Conservation (phyloP, 2,888 invertebrate species). For the Limenitis arthemis region DNA sequence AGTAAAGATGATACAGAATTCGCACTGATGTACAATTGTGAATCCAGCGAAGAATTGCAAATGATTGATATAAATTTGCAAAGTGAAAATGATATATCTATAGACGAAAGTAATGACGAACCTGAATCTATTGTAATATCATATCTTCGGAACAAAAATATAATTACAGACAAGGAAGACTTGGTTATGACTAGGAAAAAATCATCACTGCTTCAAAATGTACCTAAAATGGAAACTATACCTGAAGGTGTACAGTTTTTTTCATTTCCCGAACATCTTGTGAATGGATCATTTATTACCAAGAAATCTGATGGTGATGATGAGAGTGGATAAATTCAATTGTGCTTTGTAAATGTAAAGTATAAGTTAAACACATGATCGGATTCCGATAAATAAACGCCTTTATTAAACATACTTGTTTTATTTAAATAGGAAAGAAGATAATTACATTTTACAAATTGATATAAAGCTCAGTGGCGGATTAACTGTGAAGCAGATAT, state of each 20-base stretch:
- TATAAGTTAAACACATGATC: no score
- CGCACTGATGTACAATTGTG: slow-evolving; percentile 26
- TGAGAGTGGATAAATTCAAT: neutral
- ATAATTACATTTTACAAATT: no score
- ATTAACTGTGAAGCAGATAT: no score
- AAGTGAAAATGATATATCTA: slow-evolving; percentile 38
- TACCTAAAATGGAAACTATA: slow-evolving; percentile 51
- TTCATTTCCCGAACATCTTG: slow-evolving; percentile 16
- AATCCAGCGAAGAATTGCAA: slow-evolving; percentile 38
- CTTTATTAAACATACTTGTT: no score
- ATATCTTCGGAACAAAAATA: slow-evolving; percentile 40
- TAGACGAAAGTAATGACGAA: slow-evolving; percentile 30
- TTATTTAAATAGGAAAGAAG: no score
- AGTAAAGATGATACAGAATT: slow-evolving; percentile 33
- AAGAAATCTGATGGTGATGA: neutral
- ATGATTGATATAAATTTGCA: slow-evolving; percentile 43
- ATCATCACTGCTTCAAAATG: slow-evolving; percentile 38
- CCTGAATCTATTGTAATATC: slow-evolving; percentile 41
- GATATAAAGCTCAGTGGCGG: no score
- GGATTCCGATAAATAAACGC: no score
- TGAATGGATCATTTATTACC: neutral
- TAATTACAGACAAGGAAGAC: slow-evolving; percentile 31
- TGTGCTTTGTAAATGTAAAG: neutral
- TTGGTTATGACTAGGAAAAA: slow-evolving; percentile 37
- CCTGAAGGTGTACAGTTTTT: slow-evolving; percentile 39